phyloP scores from a whole-genome alignment of 2,113 vertebrate genomes.

The sheep (Ovis aries) region DNA sequence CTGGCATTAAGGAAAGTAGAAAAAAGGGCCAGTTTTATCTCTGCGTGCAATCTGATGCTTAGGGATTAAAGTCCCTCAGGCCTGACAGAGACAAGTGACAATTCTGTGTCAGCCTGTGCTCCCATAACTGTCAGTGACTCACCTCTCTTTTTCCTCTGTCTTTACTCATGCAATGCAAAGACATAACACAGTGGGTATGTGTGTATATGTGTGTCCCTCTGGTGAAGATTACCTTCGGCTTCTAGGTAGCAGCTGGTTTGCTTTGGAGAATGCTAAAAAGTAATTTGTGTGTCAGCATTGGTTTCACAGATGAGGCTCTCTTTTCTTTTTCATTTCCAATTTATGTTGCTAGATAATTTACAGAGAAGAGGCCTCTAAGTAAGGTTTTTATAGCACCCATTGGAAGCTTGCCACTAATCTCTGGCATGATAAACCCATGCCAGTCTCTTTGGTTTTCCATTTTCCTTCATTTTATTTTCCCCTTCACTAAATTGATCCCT shows the following conservation, averaged over 20 bases:
- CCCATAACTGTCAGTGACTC: background rate
- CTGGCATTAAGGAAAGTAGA: background rate
- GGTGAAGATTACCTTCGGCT: slow-evolving; percentile 26
- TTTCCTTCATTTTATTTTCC: background rate
- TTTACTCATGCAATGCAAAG: background rate
- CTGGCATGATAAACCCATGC: background rate
- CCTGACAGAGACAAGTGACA: background rate
- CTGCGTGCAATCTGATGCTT: background rate
- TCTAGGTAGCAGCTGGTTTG: slow-evolving; percentile 30
- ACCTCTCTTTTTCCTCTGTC: background rate
- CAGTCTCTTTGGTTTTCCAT: slow-evolving; percentile 24
- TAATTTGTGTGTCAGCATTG: slow-evolving; percentile 62
- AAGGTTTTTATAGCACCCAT: slow-evolving; percentile 56
- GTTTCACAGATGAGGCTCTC: slow-evolving; percentile 37
- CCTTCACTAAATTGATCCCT: slow-evolving; percentile 35
- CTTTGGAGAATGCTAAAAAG: slow-evolving; percentile 35
- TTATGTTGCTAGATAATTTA: slow-evolving; percentile 64
- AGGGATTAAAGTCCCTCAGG: background rate
- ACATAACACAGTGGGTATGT: background rate
- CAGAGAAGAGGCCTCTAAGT: slow-evolving; percentile 53
- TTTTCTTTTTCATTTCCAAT: background rate
- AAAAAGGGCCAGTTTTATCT: background rate
- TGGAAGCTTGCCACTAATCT: slow-evolving; percentile 56
- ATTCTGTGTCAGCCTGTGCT: background rate
- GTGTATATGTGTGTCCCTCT: background rate